Evolutionary conservation across 2,888 invertebrate genomes (phyloP).

Genomic region (Melanchra persicariae): DNA sequence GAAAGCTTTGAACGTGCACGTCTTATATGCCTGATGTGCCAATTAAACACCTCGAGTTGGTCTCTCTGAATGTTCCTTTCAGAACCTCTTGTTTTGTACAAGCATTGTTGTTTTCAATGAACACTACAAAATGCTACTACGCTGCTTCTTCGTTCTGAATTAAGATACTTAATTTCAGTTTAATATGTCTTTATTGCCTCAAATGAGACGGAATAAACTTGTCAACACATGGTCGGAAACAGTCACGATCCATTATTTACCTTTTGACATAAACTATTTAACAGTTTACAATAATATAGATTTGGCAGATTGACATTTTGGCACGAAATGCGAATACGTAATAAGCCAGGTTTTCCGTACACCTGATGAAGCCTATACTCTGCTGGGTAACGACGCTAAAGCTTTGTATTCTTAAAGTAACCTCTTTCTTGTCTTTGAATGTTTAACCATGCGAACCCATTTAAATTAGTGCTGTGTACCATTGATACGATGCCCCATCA

Average conservation of each 20-base stretch:
- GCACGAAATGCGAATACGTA: neutral
- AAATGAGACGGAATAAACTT: too few relatives aligned
- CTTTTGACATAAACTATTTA: too few relatives aligned
- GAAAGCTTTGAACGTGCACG: neutral
- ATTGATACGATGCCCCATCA: constrained; percentile 8
- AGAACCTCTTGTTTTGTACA: neutral
- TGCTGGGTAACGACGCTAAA: neutral
- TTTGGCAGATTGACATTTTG: neutral
- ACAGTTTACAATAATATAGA: too few relatives aligned
- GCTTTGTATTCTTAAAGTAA: neutral
- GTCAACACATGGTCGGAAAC: too few relatives aligned
- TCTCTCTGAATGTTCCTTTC: neutral
- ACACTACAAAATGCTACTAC: neutral
- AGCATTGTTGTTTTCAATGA: neutral
- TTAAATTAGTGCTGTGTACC: neutral
- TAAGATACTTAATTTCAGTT: too few relatives aligned
- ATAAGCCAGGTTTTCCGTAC: neutral
- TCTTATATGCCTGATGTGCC: neutral
- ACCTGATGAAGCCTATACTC: neutral
- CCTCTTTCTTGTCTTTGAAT: constrained; percentile 2
- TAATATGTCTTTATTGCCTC: too few relatives aligned
- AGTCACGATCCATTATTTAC: too few relatives aligned
- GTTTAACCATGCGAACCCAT: neutral
- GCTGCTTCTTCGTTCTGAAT: too few relatives aligned
- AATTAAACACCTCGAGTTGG: neutral